Conservation (phyloP, 2,797 vertebrate genomes). For the Momotus momota region DNA sequence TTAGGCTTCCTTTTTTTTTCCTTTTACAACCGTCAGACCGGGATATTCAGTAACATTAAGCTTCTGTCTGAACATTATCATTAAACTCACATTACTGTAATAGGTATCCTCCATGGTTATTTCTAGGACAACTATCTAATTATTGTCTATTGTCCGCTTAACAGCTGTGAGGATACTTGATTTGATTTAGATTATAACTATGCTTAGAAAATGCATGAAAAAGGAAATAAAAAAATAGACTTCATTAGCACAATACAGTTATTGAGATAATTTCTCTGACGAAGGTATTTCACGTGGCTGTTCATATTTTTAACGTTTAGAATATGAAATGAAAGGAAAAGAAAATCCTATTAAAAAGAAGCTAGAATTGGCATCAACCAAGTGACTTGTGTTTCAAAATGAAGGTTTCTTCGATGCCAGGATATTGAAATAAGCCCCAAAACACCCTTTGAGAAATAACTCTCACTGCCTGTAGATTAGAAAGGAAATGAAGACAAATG, state of each 20-base stretch:
- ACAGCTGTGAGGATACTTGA: not conserved
- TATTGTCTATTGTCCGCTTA: not conserved
- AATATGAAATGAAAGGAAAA: not conserved
- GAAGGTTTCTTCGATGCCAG: not conserved
- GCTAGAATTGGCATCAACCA: not conserved
- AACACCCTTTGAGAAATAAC: not conserved
- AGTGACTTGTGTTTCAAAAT: not conserved
- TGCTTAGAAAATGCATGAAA: not conserved
- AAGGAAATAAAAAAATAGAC: not conserved
- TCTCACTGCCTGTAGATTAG: not conserved
- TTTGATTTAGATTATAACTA: constrained; percentile 18
- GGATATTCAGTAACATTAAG: constrained; percentile 26
- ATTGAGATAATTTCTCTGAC: not conserved
- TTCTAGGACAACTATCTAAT: constrained; percentile 37
- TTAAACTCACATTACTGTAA: not conserved
- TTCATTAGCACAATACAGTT: not conserved
- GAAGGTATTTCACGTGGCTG: not conserved
- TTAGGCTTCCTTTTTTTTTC: not conserved
- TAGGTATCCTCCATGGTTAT: not conserved
- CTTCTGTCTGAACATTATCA: not conserved
- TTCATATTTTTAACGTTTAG: not conserved
- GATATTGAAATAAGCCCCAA: not conserved
- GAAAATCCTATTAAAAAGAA: not conserved
- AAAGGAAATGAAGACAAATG: not conserved
- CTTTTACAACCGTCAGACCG: not conserved